phyloP scores from a whole-genome alignment of 2,113 vertebrate genomes.

The Vireo altiloquus region DNA sequence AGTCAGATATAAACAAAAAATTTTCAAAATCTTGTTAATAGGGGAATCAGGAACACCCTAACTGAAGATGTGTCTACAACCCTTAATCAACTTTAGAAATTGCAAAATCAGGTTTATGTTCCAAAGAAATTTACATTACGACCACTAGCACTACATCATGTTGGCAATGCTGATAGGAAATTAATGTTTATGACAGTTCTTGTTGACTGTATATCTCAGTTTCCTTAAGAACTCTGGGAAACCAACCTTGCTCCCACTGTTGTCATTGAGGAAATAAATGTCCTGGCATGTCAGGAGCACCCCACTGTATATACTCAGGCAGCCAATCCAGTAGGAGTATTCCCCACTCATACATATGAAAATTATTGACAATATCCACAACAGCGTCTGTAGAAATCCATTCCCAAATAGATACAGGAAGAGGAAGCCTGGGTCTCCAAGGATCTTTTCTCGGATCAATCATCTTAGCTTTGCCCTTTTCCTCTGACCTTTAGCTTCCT shows the following conservation, averaged over 20 bases:
- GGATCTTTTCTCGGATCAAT: neutral
- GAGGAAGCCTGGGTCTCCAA: neutral
- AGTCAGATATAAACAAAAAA: neutral
- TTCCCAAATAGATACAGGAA: neutral
- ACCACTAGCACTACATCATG: neutral
- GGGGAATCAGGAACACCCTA: neutral
- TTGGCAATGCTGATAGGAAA: neutral
- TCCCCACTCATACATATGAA: rapidly evolving
- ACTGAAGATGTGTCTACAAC: neutral
- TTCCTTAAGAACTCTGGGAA: neutral
- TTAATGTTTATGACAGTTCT: neutral
- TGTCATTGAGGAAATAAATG: neutral
- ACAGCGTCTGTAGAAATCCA: neutral
- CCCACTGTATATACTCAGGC: neutral
- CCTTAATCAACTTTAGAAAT: neutral
- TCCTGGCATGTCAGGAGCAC: neutral
- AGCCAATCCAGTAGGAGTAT: neutral
- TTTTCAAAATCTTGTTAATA: neutral
- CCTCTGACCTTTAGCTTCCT: neutral
- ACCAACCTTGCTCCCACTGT: neutral
- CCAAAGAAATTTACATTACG: neutral
- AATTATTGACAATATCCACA: neutral
- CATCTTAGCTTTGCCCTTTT: neutral
- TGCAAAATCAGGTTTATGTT: neutral
- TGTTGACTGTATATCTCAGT: neutral